These are phyloP conservation scores for Laothoe populi DNA, from an alignment of 2,888 invertebrate species.

Conservation along the genomic window DNA sequence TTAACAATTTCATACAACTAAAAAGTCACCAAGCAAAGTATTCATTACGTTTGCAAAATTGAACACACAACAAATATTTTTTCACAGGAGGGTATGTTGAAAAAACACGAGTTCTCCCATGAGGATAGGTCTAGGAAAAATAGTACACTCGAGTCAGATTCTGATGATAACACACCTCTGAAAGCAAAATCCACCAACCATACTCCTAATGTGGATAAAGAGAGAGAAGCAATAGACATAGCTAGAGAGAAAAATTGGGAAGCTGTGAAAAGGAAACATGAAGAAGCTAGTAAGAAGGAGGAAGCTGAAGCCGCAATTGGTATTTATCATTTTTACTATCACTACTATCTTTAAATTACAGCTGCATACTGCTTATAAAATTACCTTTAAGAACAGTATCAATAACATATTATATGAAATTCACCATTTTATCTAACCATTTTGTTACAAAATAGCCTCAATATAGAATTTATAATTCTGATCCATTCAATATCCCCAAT, in stretches of 20 bases:
- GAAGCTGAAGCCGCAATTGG: constrained; percentile 79
- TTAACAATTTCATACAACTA: background rate
- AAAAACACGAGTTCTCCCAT: constrained; percentile 71
- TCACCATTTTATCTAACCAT: no score
- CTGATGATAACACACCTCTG: constrained; percentile 77
- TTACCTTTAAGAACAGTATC: no score
- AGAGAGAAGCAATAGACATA: constrained; percentile 81
- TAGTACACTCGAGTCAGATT: constrained; percentile 77
- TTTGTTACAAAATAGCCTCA: no score
- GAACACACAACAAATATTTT: constrained; percentile 24
- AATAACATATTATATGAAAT: no score
- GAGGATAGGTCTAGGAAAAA: constrained; percentile 72
- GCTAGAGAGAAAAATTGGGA: constrained; percentile 84
- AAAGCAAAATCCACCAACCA: constrained; percentile 67
- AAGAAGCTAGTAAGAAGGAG: constrained; percentile 80
- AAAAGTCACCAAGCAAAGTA: background rate
- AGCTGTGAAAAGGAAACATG: constrained; percentile 82
- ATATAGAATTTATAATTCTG: no score
- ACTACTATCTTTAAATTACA: background rate
- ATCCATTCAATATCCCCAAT: no score
- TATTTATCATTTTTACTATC: constrained; percentile 39
- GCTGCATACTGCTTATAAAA: no score
- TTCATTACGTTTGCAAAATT: background rate
- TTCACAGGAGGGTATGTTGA: constrained; percentile 74
- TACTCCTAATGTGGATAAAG: constrained; percentile 72